Evolutionary conservation across 1,140 invertebrate species (phyloP).

Genomic region (Caenorhabditis latens): DNA sequence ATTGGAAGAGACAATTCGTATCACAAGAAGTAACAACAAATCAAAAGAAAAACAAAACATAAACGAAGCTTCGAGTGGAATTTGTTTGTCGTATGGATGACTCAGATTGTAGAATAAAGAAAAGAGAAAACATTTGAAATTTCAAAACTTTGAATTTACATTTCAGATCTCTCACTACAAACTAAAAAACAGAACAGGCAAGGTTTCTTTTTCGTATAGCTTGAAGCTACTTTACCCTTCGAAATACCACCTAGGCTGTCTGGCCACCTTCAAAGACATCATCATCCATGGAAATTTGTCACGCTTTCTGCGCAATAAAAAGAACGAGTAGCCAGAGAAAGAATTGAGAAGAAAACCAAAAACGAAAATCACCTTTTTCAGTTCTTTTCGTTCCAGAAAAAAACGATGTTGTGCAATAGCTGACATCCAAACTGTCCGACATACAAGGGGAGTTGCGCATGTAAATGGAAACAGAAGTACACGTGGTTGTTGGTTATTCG

Average conservation of each 20-base stretch:
- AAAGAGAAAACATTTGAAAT: background rate
- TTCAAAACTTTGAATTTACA: background rate
- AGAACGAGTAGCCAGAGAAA: background rate
- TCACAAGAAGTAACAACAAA: slow-evolving; percentile 33
- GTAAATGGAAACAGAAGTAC: slow-evolving; percentile 38
- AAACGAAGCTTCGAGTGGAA: background rate
- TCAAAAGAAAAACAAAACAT: slow-evolving; percentile 12
- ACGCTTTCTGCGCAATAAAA: slow-evolving; percentile 50
- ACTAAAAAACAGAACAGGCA: background rate
- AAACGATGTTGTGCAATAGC: slow-evolving; percentile 40
- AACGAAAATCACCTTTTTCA: slow-evolving; percentile 19
- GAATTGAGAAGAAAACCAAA: background rate
- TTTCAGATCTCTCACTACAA: background rate
- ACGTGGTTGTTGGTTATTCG: slow-evolving; percentile 11
- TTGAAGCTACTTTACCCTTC: background rate
- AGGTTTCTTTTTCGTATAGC: slow-evolving; percentile 32
- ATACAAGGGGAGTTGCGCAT: slow-evolving; percentile 28
- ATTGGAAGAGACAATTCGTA: slow-evolving; percentile 10
- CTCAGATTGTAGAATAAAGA: background rate
- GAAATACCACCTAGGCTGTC: slow-evolving; percentile 19
- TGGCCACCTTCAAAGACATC: slow-evolving; percentile 42
- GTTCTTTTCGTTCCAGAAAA: slow-evolving; percentile 46
- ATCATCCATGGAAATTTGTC: slow-evolving; percentile 50
- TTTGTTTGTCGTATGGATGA: slow-evolving; percentile 15
- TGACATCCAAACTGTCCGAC: slow-evolving; percentile 48